Conservation (phyloP, 2,888 invertebrate species). For the Rambutsinella grinnellia region DNA sequence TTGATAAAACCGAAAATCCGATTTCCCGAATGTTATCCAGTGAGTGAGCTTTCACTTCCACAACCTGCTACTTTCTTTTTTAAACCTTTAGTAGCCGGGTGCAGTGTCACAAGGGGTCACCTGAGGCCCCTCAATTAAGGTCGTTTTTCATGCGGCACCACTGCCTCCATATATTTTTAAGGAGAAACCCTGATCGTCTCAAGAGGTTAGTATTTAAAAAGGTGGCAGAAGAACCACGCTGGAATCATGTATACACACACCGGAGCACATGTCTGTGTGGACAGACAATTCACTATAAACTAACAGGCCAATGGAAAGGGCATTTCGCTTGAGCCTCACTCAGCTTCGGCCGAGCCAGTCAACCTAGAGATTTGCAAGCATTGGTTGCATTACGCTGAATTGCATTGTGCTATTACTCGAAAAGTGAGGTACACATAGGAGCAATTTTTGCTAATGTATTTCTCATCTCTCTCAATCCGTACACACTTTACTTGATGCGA, state of each 20-base stretch:
- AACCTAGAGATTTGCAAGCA: conserved; percentile 33
- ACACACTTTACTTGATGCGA: not conserved
- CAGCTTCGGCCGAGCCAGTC: conserved; percentile 22
- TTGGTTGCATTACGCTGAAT: conserved; percentile 40
- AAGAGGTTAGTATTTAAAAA: not conserved
- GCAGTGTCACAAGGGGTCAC: conserved; percentile 5
- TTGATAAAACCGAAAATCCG: too few species aligned
- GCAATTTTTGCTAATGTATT: too few species aligned
- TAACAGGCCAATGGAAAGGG: conserved; percentile 54
- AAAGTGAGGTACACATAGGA: too few species aligned
- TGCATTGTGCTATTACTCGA: conserved; percentile 43
- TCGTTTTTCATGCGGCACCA: conserved; percentile 12
- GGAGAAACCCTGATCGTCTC: not conserved
- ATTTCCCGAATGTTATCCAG: too few species aligned
- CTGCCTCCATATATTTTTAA: not conserved
- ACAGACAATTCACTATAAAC: conserved; percentile 59
- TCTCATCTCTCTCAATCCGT: not conserved
- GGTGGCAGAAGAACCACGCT: conserved; percentile 24
- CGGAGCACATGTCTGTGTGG: conserved; percentile 60
- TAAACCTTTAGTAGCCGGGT: not conserved
- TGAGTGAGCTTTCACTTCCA: too few species aligned
- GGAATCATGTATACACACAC: conserved; percentile 42
- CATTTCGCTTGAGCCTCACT: conserved; percentile 40
- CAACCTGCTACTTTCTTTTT: not conserved
- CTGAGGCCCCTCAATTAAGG: conserved; percentile 30